Evolutionary conservation across 2,888 invertebrate species (phyloP).

Genomic region (Sylvicola fuscatus): DNA sequence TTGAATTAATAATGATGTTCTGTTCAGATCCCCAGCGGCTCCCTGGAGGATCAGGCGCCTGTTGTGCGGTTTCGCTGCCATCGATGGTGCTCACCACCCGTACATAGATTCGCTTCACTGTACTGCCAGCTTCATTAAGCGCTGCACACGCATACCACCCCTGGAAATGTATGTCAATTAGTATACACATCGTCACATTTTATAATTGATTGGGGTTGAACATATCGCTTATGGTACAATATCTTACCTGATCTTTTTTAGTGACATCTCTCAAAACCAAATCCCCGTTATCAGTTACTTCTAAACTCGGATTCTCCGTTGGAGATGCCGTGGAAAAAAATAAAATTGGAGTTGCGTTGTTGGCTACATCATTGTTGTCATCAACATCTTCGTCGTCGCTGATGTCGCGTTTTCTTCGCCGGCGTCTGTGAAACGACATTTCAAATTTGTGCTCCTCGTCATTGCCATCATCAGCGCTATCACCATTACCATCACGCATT

Average conservation of each 20-base stretch:
- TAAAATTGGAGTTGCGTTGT: slow-evolving; percentile 6
- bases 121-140: slow-evolving; percentile 14
- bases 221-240: no score
- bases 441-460: neutral
- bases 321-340: slow-evolving; percentile 8
- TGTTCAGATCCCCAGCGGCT: slow-evolving; percentile 11
- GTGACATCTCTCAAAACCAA: slow-evolving; percentile 11
- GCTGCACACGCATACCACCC: slow-evolving; percentile 15
- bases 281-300: slow-evolving; percentile 12
- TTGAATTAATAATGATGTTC: slow-evolving; percentile 12
- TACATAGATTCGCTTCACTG: slow-evolving; percentile 12
- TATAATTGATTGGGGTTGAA: no score
- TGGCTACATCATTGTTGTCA: slow-evolving; percentile 4
- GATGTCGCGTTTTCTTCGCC: slow-evolving; percentile 2
- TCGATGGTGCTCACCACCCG: slow-evolving; percentile 9
- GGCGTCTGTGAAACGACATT: neutral
- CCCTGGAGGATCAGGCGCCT: slow-evolving; percentile 11
- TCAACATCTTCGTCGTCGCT: neutral
- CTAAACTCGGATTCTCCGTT: slow-evolving; percentile 10
- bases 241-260: slow-evolving; percentile 11
- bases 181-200: no score
- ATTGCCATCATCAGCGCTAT: neutral
- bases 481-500: slow-evolving; percentile 5
- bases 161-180: slow-evolving; percentile 5
- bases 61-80: slow-evolving; percentile 6